phyloP scores from a whole-genome alignment of 2,113 vertebrate species.

The Forbesichthys agassizii region DNA sequence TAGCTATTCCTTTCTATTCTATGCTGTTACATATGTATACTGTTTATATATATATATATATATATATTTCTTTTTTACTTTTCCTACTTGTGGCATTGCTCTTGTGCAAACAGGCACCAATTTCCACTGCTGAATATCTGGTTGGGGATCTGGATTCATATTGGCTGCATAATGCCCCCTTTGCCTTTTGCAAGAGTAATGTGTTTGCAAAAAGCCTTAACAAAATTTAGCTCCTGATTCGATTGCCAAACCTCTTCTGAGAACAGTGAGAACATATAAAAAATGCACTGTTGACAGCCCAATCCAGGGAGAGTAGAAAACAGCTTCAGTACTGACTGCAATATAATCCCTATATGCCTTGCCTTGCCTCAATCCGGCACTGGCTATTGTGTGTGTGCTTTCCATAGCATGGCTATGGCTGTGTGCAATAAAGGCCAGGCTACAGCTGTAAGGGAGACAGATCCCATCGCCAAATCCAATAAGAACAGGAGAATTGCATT shows the following conservation, averaged over 20 bases:
- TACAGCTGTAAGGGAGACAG: constrained; percentile 61
- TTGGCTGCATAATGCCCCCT: constrained; percentile 15
- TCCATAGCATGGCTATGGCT: constrained; percentile 28
- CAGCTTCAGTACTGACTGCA: constrained; percentile 12
- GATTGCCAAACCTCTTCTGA: constrained; percentile 24
- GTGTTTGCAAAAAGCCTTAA: constrained; percentile 15
- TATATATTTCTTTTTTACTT: background rate
- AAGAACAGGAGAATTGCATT: constrained; percentile 72
- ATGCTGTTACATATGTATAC: constrained; percentile 15
- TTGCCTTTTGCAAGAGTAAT: constrained; percentile 20
- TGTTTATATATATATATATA: background rate
- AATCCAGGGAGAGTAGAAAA: constrained; percentile 34
- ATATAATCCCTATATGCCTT: constrained; percentile 16
- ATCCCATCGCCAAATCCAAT: constrained; percentile 72
- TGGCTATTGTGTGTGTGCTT: constrained; percentile 17
- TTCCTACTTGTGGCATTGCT: background rate
- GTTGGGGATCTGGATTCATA: background rate
- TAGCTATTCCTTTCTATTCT: constrained; percentile 7
- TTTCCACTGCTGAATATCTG: constrained; percentile 7
- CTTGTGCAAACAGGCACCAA: background rate
- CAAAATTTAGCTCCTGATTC: constrained; percentile 23
- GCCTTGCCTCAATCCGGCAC: constrained; percentile 12
- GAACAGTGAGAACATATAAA: constrained; percentile 26
- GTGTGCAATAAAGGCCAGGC: constrained; percentile 57
- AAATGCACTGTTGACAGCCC: constrained; percentile 17